These are phyloP conservation scores for Eucidaris tribuloides DNA, from an alignment of 35 echinoderm and acorn worm genomes.

Conservation along the genomic window DNA sequence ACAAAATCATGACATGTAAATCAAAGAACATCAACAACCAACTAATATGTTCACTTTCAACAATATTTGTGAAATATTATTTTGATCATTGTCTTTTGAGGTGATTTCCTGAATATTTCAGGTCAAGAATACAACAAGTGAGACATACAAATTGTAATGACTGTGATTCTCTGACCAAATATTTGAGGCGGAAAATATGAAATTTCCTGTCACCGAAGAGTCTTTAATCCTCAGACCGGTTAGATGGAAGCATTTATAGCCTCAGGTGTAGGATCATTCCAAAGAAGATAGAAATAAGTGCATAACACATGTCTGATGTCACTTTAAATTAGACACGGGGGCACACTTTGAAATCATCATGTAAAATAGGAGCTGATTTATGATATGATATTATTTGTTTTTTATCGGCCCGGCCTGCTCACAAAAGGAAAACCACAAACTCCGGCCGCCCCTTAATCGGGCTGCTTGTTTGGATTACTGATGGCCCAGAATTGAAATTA, in stretches of 20 bases:
- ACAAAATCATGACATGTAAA: too few species aligned
- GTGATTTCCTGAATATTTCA: too few species aligned
- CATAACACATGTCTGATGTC: neutral
- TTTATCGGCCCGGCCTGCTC: too few species aligned
- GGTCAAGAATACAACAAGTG: too few species aligned
- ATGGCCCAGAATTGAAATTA: too few species aligned
- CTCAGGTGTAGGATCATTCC: neutral
- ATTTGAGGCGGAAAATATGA: neutral
- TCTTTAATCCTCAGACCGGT: neutral
- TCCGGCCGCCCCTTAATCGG: too few species aligned
- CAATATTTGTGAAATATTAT: too few species aligned
- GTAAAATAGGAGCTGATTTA: slow-evolving; percentile 21
- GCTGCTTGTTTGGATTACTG: too few species aligned
- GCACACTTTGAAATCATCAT: neutral
- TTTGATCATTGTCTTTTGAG: too few species aligned
- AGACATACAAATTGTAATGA: neutral
- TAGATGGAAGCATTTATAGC: neutral
- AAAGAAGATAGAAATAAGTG: neutral
- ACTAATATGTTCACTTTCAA: too few species aligned
- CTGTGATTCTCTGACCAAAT: neutral
- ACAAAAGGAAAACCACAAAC: too few species aligned
- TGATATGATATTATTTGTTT: slow-evolving; percentile 13
- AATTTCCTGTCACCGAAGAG: neutral
- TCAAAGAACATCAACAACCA: too few species aligned
- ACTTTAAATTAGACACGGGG: neutral